Evolutionary conservation across 2,113 vertebrate genomes (phyloP), one percentile per base, ranked within the genome.

Genomic region (Daboia siamensis): DNA sequence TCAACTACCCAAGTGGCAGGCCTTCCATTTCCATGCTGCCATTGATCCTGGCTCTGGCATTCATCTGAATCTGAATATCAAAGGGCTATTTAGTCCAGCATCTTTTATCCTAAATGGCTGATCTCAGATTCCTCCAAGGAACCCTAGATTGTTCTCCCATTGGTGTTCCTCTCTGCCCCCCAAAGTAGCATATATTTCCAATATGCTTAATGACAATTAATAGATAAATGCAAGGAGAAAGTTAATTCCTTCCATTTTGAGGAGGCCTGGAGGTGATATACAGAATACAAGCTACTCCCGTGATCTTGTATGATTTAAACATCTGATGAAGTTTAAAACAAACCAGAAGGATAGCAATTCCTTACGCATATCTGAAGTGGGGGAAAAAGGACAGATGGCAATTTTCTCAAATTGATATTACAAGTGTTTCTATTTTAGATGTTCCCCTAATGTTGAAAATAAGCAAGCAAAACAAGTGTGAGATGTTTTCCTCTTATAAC

Each of bases 401-500:
- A 91, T 69, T 55, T 88, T 55, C 48, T 92, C 64, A 20, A 64
- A 48, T 8, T 12, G 52, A 56, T 55, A 74, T 46, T 88, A 88
- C n/a, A 80, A 74, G 48, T 80, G 33, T 80, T 92, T 88, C 86
- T 74, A 88, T 88, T 88, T 88, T 74, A 80, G 87, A 55, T 74
- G 24, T 88, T 46, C 55, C 26, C 15, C 54, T 55, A 74, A 80
- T 80, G 46, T 88, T 92, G 44, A 55, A 91, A 92, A 88, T 56
- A 88, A 10, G 33, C 4, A 92, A 46, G n/a, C 61, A 88, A 56
- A 52, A 39, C 46, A 88, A 87, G 12, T 11, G 8, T 64, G 55
- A 74, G 52, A 74, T 74, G 84, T 59, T 88, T 92, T 69, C 86
- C 46, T 69, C 86, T 74, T 51, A 84, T 33, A 48, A 61, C 69